These are phyloP conservation scores for Amorpha juglandis DNA, from an alignment of 2,888 invertebrate species.

Conservation along the genomic window DNA sequence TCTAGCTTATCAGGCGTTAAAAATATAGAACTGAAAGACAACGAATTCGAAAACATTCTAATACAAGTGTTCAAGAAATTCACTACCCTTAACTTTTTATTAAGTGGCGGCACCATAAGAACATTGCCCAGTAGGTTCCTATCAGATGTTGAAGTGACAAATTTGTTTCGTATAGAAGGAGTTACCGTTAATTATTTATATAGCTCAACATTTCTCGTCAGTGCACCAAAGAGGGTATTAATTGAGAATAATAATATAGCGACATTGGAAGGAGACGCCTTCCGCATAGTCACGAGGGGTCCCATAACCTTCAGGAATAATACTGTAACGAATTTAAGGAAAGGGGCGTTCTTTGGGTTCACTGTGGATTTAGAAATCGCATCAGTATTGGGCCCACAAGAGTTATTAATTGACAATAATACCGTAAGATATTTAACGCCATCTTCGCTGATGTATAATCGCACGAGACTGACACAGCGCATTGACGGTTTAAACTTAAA, in stretches of 20 bases:
- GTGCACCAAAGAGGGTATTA: conserved; percentile 85
- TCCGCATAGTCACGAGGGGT: conserved; percentile 85
- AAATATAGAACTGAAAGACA: conserved; percentile 86
- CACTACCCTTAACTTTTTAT: conserved; percentile 86
- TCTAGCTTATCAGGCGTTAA: conserved; percentile 88
- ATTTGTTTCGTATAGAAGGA: conserved; percentile 87
- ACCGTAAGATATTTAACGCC: conserved; percentile 83
- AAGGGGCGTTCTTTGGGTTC: conserved; percentile 87
- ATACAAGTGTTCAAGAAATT: conserved; percentile 92
- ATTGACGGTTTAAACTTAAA: conserved; percentile 85
- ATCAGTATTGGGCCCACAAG: conserved; percentile 72
- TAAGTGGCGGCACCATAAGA: conserved; percentile 85
- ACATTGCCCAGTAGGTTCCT: conserved; percentile 88
- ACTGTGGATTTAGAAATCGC: conserved; percentile 76
- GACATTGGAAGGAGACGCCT: conserved; percentile 86
- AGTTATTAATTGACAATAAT: conserved; percentile 86
- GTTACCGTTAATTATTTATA: conserved; percentile 86
- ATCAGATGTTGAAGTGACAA: conserved; percentile 88
- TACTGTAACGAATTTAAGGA: conserved; percentile 80
- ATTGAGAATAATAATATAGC: conserved; percentile 85
- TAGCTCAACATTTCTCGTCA: conserved; percentile 88
- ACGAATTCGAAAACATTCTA: conserved; percentile 85
- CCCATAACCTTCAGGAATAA: conserved; percentile 88
- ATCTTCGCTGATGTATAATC: conserved; percentile 84
- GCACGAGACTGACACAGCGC: conserved; percentile 80